Conservation (phyloP, 2,888 invertebrate species). For the Leptinotarsa peninsularis region DNA sequence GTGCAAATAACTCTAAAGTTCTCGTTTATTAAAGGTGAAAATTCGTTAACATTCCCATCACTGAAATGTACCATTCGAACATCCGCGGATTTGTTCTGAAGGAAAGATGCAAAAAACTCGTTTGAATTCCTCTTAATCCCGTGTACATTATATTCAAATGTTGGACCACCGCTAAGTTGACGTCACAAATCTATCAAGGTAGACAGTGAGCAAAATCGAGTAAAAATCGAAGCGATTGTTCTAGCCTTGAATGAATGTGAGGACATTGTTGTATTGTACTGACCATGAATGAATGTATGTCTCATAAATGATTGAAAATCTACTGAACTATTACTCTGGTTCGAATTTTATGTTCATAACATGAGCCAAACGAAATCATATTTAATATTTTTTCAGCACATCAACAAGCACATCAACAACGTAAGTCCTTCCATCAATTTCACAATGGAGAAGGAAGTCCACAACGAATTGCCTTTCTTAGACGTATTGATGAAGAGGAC, state of each 20-base stretch:
- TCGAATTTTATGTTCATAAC: background rate
- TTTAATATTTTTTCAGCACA: background rate
- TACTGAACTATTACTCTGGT: background rate
- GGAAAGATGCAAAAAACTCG: conserved; percentile 37
- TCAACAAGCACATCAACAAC: too few species aligned
- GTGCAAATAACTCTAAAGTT: background rate
- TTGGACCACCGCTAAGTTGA: conserved; percentile 62
- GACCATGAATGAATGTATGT: conserved; percentile 8
- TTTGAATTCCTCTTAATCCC: conserved; percentile 34
- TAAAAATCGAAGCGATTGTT: conserved; percentile 48
- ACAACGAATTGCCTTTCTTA: too few species aligned
- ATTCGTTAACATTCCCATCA: background rate
- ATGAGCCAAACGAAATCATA: background rate
- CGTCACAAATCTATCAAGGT: conserved; percentile 63
- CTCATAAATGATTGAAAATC: background rate
- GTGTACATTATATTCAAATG: conserved; percentile 64
- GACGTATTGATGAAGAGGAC: too few species aligned
- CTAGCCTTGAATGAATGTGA: conserved; percentile 7
- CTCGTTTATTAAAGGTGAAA: background rate
- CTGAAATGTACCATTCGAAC: background rate
- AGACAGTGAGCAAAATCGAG: conserved; percentile 46
- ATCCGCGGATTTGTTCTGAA: conserved; percentile 8
- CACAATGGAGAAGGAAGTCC: too few species aligned
- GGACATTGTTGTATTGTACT: background rate
- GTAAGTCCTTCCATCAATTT: too few species aligned